Evolutionary conservation across 2,797 vertebrate species (phyloP).

Genomic region (Xenentodon cancila): DNA sequence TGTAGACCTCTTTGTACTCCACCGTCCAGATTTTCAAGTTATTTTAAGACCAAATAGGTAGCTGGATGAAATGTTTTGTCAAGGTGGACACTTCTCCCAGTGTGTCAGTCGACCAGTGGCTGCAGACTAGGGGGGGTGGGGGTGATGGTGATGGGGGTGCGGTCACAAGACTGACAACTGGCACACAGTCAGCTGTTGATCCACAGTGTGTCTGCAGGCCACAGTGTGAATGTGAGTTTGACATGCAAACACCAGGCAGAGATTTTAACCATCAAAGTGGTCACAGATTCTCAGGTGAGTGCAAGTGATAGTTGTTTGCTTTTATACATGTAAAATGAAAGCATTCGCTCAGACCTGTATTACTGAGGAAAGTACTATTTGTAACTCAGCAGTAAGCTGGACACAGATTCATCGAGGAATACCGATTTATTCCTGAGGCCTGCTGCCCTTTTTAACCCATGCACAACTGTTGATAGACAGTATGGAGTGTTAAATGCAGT

Average conservation of each 20-base stretch:
- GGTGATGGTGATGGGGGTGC: conserved; percentile 21
- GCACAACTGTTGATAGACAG: no score
- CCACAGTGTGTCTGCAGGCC: conserved; percentile 50
- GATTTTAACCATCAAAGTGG: conserved; percentile 55
- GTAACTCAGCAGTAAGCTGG: conserved; percentile 65
- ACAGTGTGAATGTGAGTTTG: conserved; percentile 51
- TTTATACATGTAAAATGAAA: no score
- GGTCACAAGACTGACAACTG: conserved; percentile 59
- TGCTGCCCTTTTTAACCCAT: neutral
- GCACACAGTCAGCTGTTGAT: conserved; percentile 56
- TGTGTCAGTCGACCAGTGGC: conserved; percentile 15
- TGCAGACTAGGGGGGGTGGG: no score
- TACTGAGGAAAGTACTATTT: conserved; percentile 32
- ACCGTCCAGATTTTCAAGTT: neutral
- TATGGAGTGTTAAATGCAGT: no score
- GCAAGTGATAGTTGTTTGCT: neutral
- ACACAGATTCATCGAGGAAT: conserved; percentile 13
- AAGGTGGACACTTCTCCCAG: conserved; percentile 8
- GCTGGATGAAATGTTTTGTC: neutral
- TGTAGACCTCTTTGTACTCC: no score
- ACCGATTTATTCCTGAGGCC: conserved; percentile 28
- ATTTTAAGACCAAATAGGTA: neutral
- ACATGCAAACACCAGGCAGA: conserved; percentile 74
- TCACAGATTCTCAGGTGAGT: conserved; percentile 69
- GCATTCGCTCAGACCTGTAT: conserved; percentile 11